Evolutionary conservation across 2,113 vertebrate genomes (phyloP).

Genomic region (Sphyrna mokarran): DNA sequence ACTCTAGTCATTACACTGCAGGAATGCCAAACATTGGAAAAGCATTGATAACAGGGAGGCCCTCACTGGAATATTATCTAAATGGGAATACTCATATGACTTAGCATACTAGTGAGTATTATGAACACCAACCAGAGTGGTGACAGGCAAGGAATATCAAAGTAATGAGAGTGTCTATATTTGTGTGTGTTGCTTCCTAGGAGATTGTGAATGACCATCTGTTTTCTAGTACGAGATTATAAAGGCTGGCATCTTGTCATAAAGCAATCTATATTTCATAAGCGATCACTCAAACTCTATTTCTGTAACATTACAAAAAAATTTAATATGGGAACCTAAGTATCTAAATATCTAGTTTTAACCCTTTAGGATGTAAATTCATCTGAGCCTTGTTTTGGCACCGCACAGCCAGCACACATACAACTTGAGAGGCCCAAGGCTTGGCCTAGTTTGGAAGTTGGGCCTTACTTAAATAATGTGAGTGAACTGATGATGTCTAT

Average conservation of each 20-base stretch:
- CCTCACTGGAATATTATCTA: background rate
- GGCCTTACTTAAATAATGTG: background rate
- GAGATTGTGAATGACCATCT: background rate
- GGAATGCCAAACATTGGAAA: constrained; percentile 13
- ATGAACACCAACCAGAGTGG: background rate
- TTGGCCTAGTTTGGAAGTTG: background rate
- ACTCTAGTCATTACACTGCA: background rate
- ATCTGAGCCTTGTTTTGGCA: background rate
- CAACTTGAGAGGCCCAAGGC: background rate
- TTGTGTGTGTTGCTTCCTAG: background rate
- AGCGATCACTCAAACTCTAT: background rate
- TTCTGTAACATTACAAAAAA: constrained; percentile 3
- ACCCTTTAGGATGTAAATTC: background rate
- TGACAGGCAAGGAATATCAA: background rate
- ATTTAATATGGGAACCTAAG: background rate
- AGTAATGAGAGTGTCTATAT: background rate
- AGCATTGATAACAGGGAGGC: constrained; percentile 17
- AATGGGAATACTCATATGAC: constrained; percentile 13
- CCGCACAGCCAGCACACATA: background rate
- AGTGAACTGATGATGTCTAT: background rate
- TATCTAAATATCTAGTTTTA: background rate
- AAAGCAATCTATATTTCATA: background rate
- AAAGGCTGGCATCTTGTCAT: background rate
- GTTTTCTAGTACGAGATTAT: background rate
- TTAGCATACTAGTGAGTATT: background rate